Evolutionary conservation across 2,888 invertebrate genomes (phyloP).

Genomic region (Colletes collaris): DNA sequence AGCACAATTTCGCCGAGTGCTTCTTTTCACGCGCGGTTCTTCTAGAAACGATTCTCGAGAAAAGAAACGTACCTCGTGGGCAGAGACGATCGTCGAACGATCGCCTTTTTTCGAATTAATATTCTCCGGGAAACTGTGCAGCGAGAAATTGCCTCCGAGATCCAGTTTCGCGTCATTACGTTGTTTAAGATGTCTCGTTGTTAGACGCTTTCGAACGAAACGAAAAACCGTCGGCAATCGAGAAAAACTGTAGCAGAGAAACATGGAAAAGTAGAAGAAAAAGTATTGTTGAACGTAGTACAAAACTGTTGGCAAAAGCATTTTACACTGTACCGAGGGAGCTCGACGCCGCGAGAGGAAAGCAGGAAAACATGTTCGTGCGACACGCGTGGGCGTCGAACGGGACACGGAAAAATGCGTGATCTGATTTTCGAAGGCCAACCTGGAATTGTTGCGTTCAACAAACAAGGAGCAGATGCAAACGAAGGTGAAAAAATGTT

Average conservation of each 20-base stretch:
- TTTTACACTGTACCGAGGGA: neutral
- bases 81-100: neutral
- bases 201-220: neutral
- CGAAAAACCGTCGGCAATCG: slow-evolving; percentile 9
- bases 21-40: neutral
- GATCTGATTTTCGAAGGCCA: slow-evolving; percentile 44
- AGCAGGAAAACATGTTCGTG: neutral
- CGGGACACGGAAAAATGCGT: slow-evolving; percentile 28
- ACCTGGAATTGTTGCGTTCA: neutral
- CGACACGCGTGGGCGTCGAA: slow-evolving; percentile 52
- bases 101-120: neutral
- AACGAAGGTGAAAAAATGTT: no score
- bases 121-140: neutral
- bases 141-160: neutral
- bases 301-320: slow-evolving; percentile 28
- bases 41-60: neutral
- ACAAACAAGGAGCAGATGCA: no score
- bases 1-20: no score
- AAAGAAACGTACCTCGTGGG: neutral
- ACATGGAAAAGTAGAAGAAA: slow-evolving; percentile 30
- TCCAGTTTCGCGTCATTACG: neutral
- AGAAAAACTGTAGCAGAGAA: slow-evolving; percentile 23
- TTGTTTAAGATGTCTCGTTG: slow-evolving; percentile 10
- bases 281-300: slow-evolving; percentile 23
- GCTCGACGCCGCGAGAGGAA: neutral